Percentiles rank a stretch among this genome's conserved stretches.
These are phyloP conservation scores for Chlorops oryzae DNA, from an alignment of 1,140 invertebrate species.

Conservation along the genomic window DNA sequence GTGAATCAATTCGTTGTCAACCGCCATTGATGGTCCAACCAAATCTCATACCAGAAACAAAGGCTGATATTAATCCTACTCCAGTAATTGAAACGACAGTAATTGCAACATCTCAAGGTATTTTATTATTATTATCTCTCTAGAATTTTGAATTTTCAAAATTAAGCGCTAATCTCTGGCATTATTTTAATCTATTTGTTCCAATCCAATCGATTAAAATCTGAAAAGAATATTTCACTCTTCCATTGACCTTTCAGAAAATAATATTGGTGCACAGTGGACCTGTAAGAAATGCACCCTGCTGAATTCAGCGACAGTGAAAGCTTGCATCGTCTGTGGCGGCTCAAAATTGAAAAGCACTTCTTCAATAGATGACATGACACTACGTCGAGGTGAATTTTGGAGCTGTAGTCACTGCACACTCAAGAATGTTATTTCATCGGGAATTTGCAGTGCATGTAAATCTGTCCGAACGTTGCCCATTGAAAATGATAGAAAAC, in stretches of 20 bases:
- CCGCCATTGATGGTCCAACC: slow-evolving; percentile 60
- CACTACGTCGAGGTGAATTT: slow-evolving; percentile 66
- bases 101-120: too few species aligned
- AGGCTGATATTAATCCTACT: slow-evolving; percentile 45
- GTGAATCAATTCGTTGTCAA: slow-evolving; percentile 58
- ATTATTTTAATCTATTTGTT: too few species aligned
- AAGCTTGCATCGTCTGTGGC: slow-evolving; percentile 75
- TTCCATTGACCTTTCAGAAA: too few species aligned
- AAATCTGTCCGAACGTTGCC: slow-evolving; percentile 49
- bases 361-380: slow-evolving; percentile 59
- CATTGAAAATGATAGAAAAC: slow-evolving; percentile 12
- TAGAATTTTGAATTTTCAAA: too few species aligned
- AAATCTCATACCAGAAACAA: slow-evolving; percentile 63
- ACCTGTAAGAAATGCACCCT: slow-evolving; percentile 83
- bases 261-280: slow-evolving; percentile 64
- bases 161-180: too few species aligned
- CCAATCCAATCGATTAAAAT: too few species aligned
- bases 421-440: slow-evolving; percentile 70
- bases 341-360: slow-evolving; percentile 69
- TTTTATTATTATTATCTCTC: too few species aligned
- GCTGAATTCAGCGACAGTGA: slow-evolving; percentile 62
- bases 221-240: too few species aligned
- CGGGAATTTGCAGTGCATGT: slow-evolving; percentile 70
- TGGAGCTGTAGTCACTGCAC: slow-evolving; percentile 76
- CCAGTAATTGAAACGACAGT: slow-evolving; percentile 1